phyloP scores from a whole-genome alignment of 2,797 vertebrate species.

The Podargus strigoides region DNA sequence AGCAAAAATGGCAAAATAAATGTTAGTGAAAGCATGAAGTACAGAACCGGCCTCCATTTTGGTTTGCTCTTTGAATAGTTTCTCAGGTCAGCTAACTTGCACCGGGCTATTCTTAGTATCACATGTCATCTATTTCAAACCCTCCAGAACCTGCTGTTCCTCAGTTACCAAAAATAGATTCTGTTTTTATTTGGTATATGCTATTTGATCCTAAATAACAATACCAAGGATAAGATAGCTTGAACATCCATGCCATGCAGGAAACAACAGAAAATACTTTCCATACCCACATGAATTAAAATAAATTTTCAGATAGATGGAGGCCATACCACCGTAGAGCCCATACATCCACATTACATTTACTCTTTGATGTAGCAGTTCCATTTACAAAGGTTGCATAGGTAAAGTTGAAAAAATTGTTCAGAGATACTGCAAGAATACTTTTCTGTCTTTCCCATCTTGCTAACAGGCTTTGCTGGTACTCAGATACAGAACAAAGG shows the following conservation, averaged over 20 bases:
- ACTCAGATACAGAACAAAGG: not conserved
- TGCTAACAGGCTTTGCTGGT: not conserved
- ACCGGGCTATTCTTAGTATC: conserved; percentile 68
- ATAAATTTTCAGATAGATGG: not conserved
- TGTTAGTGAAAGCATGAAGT: conserved; percentile 74
- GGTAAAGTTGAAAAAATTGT: not conserved
- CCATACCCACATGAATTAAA: not conserved
- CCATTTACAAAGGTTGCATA: not conserved
- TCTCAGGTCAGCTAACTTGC: conserved; percentile 47
- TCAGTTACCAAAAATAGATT: conserved; percentile 66
- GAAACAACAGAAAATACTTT: not conserved
- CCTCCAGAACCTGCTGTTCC: conserved; percentile 64
- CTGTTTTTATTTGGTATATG: conserved; percentile 35
- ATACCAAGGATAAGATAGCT: not conserved
- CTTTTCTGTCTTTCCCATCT: not conserved
- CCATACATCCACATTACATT: not conserved
- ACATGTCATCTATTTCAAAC: conserved; percentile 80
- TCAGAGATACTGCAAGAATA: not conserved
- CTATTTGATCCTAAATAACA: conserved; percentile 50
- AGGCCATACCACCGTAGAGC: not conserved
- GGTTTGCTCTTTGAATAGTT: conserved; percentile 61
- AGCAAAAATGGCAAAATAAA: conserved; percentile 80
- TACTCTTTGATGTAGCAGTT: not conserved
- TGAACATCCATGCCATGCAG: not conserved
- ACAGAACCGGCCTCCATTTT: conserved; percentile 77